These are phyloP conservation scores for Calliphora vomitoria DNA, from an alignment of 2,888 invertebrate species.

Conservation along the genomic window DNA sequence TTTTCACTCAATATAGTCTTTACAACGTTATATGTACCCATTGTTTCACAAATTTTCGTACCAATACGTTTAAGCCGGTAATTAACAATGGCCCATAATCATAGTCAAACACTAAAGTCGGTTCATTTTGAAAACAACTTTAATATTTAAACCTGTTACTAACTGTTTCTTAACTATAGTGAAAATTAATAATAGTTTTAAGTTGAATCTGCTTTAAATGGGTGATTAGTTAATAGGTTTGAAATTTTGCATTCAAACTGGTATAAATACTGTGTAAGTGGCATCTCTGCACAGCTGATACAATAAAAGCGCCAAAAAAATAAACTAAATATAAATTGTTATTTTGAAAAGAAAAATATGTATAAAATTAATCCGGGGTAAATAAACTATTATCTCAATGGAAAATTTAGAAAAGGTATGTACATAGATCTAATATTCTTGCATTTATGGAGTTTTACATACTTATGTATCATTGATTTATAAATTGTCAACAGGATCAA, in stretches of 20 bases:
- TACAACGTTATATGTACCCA: no score
- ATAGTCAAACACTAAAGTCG: slow-evolving; percentile 6
- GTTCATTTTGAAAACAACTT: slow-evolving; percentile 4
- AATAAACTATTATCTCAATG: neutral
- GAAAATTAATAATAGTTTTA: slow-evolving; percentile 1
- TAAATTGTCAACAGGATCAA: slow-evolving; percentile 10
- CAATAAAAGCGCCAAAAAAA: neutral
- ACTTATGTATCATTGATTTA: slow-evolving; percentile 15
- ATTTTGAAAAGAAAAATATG: neutral
- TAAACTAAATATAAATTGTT: slow-evolving; percentile 3
- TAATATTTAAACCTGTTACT: neutral
- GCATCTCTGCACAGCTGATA: slow-evolving; percentile 9
- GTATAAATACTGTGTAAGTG: neutral
- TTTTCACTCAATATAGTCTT: no score
- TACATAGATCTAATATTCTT: neutral
- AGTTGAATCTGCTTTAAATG: neutral
- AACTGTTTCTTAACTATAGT: neutral
- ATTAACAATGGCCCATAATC: neutral
- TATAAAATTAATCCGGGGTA: neutral
- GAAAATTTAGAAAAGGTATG: slow-evolving; percentile 14
- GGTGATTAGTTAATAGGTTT: neutral
- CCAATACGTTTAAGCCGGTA: no score
- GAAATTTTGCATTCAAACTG: neutral
- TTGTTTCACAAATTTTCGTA: no score
- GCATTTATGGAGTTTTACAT: neutral